phyloP scores from a whole-genome alignment of 2,797 vertebrate genomes.

The Cuniculus paca region DNA sequence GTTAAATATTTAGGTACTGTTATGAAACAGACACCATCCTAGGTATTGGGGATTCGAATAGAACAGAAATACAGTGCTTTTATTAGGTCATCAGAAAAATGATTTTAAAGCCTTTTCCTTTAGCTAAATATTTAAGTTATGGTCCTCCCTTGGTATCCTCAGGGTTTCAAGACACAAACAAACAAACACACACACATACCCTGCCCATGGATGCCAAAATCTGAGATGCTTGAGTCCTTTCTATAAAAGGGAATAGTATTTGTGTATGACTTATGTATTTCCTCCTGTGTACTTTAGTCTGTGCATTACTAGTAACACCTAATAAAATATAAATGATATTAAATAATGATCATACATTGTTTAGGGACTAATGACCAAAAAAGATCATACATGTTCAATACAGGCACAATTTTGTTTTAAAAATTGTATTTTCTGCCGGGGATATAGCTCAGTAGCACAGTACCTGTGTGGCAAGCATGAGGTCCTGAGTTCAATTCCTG shows the following conservation, averaged over 20 bases:
- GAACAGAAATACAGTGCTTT: background rate
- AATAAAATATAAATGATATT: background rate
- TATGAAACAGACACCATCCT: background rate
- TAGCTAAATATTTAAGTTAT: background rate
- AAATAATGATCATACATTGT: background rate
- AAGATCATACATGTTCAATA: background rate
- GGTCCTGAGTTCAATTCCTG: no score
- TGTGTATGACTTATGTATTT: background rate
- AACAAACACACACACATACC: background rate
- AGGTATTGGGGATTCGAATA: background rate
- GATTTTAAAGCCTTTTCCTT: background rate
- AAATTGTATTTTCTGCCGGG: no score
- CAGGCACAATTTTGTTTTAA: background rate
- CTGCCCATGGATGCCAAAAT: background rate
- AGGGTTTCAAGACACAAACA: background rate
- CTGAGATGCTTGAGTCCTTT: background rate
- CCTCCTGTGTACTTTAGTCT: background rate
- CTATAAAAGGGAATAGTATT: background rate
- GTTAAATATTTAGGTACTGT: constrained; percentile 3
- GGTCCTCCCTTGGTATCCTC: background rate
- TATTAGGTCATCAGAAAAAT: constrained; percentile 18
- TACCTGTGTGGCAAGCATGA: no score
- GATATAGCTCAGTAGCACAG: no score
- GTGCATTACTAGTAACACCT: background rate
- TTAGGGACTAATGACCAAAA: background rate